phyloP scores from a whole-genome alignment of 2,797 vertebrate species.

The Pseudochirops corinnae region DNA sequence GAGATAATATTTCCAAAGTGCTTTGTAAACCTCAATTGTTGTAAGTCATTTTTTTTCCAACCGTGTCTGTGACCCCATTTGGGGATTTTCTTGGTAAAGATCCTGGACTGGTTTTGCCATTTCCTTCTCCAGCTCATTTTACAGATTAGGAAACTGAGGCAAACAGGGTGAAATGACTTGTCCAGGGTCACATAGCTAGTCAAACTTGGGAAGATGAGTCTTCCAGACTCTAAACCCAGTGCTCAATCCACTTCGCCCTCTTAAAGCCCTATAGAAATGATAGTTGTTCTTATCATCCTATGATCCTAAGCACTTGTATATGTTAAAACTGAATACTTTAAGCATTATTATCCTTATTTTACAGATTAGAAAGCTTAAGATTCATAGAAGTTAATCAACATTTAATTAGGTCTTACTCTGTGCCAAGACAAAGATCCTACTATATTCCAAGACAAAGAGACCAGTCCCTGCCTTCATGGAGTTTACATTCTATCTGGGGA shows the following conservation, averaged over 20 bases:
- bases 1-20: background rate
- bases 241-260: no score
- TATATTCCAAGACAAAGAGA: background rate
- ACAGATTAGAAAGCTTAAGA: background rate
- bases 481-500: background rate
- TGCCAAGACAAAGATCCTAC: no score
- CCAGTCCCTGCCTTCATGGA: background rate
- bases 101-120: background rate
- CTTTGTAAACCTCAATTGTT: background rate
- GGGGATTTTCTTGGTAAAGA: background rate
- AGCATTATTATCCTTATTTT: background rate
- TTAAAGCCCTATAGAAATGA: background rate
- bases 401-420: background rate
- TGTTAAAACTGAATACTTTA: background rate
- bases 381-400: background rate
- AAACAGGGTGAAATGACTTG: background rate
- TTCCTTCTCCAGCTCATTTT: background rate
- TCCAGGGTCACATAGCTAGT: background rate
- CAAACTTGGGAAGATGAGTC: background rate
- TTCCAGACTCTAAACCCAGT: background rate
- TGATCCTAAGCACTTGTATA: background rate
- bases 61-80: background rate
- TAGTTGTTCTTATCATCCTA: background rate
- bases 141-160: background rate
- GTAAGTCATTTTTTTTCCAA: background rate